Conservation (phyloP, 1,140 invertebrate species). For the Subanguina moxae region DNA sequence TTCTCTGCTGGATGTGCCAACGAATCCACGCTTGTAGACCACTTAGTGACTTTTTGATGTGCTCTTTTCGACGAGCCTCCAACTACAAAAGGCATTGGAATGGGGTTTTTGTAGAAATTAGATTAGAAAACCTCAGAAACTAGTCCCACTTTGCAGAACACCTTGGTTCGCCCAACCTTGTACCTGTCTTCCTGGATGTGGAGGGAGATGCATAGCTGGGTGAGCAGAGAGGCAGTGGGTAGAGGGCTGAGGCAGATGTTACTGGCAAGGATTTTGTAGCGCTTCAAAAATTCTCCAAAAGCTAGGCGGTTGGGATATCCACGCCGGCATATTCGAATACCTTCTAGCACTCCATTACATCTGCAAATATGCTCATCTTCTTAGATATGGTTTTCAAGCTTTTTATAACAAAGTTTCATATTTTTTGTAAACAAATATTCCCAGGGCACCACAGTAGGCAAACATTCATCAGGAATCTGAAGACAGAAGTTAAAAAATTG, state of each 20-base stretch:
- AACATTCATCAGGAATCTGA: no score
- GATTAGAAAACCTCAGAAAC: slow-evolving; percentile 39
- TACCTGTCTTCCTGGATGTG: slow-evolving; percentile 9
- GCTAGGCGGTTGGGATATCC: slow-evolving; percentile 90
- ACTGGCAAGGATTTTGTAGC: slow-evolving; percentile 58
- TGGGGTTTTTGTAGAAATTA: background rate
- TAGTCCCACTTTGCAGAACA: slow-evolving; percentile 54
- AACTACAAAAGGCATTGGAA: slow-evolving; percentile 20
- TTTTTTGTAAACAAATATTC: no score
- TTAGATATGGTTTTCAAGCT: no score
- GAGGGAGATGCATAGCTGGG: background rate
- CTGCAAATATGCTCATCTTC: background rate
- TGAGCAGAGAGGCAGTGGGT: background rate
- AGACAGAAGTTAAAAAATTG: no score
- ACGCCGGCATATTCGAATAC: slow-evolving; percentile 85
- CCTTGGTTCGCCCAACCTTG: slow-evolving; percentile 44
- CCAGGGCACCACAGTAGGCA: no score
- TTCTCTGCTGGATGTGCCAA: slow-evolving; percentile 32
- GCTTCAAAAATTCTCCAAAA: slow-evolving; percentile 82
- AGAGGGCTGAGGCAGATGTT: background rate
- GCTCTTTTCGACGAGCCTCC: slow-evolving; percentile 35
- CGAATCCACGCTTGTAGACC: slow-evolving; percentile 48
- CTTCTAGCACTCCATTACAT: slow-evolving; percentile 81
- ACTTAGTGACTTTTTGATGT: slow-evolving; percentile 29
- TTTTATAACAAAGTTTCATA: no score